Evolutionary conservation across 2,113 vertebrate species (phyloP).

Genomic region (Siniperca knerii): DNA sequence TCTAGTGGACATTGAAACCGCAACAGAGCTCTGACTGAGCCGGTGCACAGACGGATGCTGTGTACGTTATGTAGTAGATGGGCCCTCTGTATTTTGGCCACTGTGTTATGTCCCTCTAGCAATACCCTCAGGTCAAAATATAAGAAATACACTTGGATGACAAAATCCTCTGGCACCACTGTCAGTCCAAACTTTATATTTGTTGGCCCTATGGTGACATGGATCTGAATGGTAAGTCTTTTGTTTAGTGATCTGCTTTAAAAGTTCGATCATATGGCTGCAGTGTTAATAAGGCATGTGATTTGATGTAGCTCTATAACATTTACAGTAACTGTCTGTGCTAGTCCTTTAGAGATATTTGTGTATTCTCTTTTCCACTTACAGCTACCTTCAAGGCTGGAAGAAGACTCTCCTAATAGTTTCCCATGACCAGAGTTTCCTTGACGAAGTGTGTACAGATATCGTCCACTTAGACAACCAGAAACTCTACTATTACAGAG

Average conservation of each 20-base stretch:
- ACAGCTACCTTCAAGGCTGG: constrained; percentile 93
- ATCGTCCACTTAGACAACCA: constrained; percentile 92
- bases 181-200: not conserved
- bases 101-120: too few species aligned
- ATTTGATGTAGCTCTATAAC: not conserved
- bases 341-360: not conserved
- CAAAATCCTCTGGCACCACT: too few species aligned
- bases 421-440: constrained; percentile 95
- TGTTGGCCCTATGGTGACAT: not conserved
- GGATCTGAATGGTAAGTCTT: not conserved
- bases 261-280: not conserved
- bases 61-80: too few species aligned
- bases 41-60: too few species aligned
- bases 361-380: not conserved
- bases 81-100: too few species aligned
- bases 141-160: too few species aligned
- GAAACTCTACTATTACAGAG: constrained; percentile 93
- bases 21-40: too few species aligned
- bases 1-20: too few species aligned
- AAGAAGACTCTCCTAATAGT: constrained; percentile 94
- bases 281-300: not conserved
- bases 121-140: too few species aligned
- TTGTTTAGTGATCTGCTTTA: not conserved
- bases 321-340: not conserved
- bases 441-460: constrained; percentile 95